Percentiles rank a stretch among this genome's conserved stretches.
Evolutionary conservation across 2,888 invertebrate species (phyloP).

Genomic region (Spisula subtruncata): DNA sequence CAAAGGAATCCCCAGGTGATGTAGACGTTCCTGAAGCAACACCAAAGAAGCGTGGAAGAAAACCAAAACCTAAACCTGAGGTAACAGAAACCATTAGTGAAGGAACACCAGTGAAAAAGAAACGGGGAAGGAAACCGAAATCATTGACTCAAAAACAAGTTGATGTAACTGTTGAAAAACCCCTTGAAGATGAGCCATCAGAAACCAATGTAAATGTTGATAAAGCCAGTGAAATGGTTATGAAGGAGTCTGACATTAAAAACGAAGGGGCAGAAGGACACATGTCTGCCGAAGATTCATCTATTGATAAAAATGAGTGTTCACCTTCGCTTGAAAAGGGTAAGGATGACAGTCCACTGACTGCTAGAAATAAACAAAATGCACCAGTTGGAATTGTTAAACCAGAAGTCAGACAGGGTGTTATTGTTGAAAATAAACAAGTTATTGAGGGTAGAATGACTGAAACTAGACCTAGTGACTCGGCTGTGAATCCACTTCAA

Average conservation of each 20-base stretch:
- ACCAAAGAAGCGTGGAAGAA: constrained; percentile 68
- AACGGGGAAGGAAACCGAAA: constrained; percentile 56
- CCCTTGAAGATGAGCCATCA: not conserved
- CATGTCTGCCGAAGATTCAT: not conserved
- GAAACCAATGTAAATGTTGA: not conserved
- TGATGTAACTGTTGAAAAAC: not conserved
- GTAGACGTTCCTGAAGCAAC: constrained; percentile 35
- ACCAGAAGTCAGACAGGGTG: constrained; percentile 71
- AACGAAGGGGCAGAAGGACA: constrained; percentile 17
- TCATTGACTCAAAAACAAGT: too few relatives aligned
- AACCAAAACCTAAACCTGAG: constrained; percentile 62
- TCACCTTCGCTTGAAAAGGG: constrained; percentile 38
- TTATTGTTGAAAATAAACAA: constrained; percentile 71
- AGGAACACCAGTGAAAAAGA: constrained; percentile 63
- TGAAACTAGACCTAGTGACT: constrained; percentile 44
- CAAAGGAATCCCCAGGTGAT: constrained; percentile 23
- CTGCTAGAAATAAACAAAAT: constrained; percentile 70
- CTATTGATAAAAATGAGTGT: constrained; percentile 39
- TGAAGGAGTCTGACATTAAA: not conserved
- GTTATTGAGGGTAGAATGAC: constrained; percentile 52
- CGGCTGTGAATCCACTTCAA: constrained; percentile 63
- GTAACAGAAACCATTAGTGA: constrained; percentile 42
- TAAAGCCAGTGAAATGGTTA: not conserved
- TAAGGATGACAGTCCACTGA: constrained; percentile 69
- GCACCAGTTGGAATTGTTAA: constrained; percentile 72